Percentiles rank a stretch among this genome's conserved stretches.
Conservation (phyloP, 2,113 vertebrate species). For the Salvelinus alpinus region DNA sequence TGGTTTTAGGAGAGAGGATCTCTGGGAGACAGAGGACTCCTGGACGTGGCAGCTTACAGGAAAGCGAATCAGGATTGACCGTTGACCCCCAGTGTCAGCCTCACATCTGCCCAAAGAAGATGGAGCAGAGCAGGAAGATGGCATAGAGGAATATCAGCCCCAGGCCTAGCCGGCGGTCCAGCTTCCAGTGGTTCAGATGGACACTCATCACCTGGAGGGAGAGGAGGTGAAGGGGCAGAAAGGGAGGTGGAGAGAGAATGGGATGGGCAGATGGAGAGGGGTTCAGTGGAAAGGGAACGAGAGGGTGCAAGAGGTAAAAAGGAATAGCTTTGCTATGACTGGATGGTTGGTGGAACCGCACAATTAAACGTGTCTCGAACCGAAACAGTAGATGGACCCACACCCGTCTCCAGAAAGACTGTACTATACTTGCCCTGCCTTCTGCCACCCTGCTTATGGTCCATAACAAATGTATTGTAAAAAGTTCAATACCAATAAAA, state of each 20-base stretch:
- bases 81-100: conserved; percentile 29
- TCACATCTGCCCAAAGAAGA: conserved; percentile 78
- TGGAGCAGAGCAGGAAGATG: conserved; percentile 78
- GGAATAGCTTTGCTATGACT: neutral
- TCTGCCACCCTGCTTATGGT: neutral
- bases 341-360: neutral
- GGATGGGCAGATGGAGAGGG: neutral
- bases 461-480: neutral
- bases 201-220: conserved; percentile 69
- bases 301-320: neutral
- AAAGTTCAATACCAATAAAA: neutral
- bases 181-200: conserved; percentile 78
- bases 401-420: no score
- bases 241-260: neutral
- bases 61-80: conserved; percentile 18
- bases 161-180: conserved; percentile 75
- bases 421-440: no score
- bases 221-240: neutral
- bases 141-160: conserved; percentile 74
- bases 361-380: neutral
- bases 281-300: neutral
- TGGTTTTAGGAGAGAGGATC: conserved; percentile 32
- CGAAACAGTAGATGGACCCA: no score
- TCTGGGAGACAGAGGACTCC: conserved; percentile 8
- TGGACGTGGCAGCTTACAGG: conserved; percentile 16